Evolutionary conservation across 2,113 vertebrate species (phyloP).

Genomic region (Ictalurus punctatus): DNA sequence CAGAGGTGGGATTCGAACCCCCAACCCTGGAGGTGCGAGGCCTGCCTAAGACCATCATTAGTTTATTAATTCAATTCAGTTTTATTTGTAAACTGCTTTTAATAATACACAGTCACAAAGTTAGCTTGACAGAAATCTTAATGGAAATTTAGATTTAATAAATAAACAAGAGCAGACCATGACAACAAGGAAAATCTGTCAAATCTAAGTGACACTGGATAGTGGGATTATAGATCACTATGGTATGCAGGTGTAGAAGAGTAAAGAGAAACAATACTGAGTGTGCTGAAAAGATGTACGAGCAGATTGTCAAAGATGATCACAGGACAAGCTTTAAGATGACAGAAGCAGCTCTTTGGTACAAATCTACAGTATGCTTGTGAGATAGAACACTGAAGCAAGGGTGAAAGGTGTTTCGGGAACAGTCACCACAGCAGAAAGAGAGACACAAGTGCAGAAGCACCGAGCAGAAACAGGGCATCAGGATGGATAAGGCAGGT

Average conservation of each 20-base stretch:
- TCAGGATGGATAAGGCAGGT: neutral
- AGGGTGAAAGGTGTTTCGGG: neutral
- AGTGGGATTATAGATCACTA: neutral
- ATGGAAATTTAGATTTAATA: neutral
- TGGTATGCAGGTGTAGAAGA: neutral
- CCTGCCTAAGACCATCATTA: neutral
- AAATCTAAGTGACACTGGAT: neutral
- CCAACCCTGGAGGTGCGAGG: too few species aligned
- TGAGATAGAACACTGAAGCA: neutral
- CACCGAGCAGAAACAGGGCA: neutral
- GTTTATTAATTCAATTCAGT: neutral
- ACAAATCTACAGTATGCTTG: neutral
- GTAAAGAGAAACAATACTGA: neutral
- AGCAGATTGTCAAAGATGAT: neutral
- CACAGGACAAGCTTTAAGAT: neutral
- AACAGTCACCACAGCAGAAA: neutral
- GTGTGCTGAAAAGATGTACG: neutral
- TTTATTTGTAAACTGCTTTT: too few species aligned
- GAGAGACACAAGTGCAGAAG: neutral
- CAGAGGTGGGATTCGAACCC: too few species aligned
- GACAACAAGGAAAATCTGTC: neutral
- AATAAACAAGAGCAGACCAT: neutral
- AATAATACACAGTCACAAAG: neutral
- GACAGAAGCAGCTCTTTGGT: neutral
- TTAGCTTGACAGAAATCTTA: neutral